These are phyloP conservation scores for Cotesia vestalis DNA, from an alignment of 1,140 invertebrate genomes.

Conservation along the genomic window DNA sequence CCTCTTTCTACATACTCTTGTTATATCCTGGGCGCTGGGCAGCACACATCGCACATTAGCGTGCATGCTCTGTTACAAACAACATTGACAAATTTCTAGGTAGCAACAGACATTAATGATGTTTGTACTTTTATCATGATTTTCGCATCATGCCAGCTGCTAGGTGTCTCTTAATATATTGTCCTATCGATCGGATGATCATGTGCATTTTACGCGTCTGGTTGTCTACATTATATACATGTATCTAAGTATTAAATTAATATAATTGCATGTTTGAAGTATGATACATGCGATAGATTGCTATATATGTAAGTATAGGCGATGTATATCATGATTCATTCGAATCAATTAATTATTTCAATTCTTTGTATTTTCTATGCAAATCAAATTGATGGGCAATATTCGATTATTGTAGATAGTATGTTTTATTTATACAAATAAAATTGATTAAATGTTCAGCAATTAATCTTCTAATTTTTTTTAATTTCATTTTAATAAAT, in stretches of 20 bases:
- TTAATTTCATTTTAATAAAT: too few relatives aligned
- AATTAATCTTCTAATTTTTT: too few relatives aligned
- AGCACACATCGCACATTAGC: too few relatives aligned
- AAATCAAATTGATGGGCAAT: too few relatives aligned
- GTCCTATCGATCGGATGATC: conserved; percentile 17
- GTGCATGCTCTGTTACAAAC: not conserved
- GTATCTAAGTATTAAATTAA: not conserved
- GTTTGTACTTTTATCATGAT: conserved; percentile 14
- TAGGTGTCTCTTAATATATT: too few relatives aligned
- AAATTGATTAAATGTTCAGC: too few relatives aligned
- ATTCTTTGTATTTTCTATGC: too few relatives aligned
- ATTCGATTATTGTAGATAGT: too few relatives aligned
- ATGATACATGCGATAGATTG: not conserved
- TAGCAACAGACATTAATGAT: conserved; percentile 27
- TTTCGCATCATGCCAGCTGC: conserved; percentile 28
- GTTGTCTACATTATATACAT: not conserved
- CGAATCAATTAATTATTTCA: too few relatives aligned
- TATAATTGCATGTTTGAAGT: conserved; percentile 4
- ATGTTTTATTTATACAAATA: too few relatives aligned
- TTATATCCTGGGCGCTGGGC: conserved; percentile 5
- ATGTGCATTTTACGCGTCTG: not conserved
- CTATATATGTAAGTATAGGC: too few relatives aligned
- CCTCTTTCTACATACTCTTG: conserved; percentile 18
- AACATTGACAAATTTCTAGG: conserved; percentile 25
- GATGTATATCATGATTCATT: too few relatives aligned